Base-by-base conservation (phyloP, 2,888 invertebrate genomes). In the Octodonta nipae region DNA sequence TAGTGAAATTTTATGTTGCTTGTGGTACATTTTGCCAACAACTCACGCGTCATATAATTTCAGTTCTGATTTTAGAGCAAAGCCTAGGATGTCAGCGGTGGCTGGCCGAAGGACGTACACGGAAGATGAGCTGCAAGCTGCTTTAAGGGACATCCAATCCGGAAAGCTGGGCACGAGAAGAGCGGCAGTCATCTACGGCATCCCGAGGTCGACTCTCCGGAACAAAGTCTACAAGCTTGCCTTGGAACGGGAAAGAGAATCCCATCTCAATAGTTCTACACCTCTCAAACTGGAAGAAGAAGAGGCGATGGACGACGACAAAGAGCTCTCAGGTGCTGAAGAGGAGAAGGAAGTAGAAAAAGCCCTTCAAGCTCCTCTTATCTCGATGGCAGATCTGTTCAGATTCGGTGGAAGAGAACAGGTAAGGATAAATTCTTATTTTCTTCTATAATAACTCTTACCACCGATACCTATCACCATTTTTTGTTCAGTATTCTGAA, bases 171-270 rank as follows among this genome's bases (percentile, higher is more conserved):
- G 92, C 43, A 91, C 92, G 4, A 69, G 93, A 27, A 71, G 93
- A 36, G 93, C 95, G 5, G 87, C 95, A 32, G 87, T 88, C 33
- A 81, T 92, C 50, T 96, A 96, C 64, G 91, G 92, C 50, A 92
- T 95, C 57, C 95, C 95, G 5, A 75, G 95, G 43, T 92, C 95
- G 44, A 95, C 93, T 14, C 74, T 96, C 30, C 75, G 95, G 41
- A 96, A 93, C 68, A 96, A 96, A 66, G 88, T 86, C 56, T 82
- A 83, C 70, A 87, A 87, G 61, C 67, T 84, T 53, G 71, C 75
- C 34, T 66, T 78, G 63, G 83, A 83, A 49, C 69, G 73, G 30
- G 74, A 74, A 53, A 70, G 76, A 46, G 79, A 80, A 53, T 72
- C 69, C 60, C 60, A 78, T 66, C 56, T 70, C 36, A 58, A 50